phyloP scores from a whole-genome alignment of 2,113 vertebrate species.

The Coracopsis vasa region DNA sequence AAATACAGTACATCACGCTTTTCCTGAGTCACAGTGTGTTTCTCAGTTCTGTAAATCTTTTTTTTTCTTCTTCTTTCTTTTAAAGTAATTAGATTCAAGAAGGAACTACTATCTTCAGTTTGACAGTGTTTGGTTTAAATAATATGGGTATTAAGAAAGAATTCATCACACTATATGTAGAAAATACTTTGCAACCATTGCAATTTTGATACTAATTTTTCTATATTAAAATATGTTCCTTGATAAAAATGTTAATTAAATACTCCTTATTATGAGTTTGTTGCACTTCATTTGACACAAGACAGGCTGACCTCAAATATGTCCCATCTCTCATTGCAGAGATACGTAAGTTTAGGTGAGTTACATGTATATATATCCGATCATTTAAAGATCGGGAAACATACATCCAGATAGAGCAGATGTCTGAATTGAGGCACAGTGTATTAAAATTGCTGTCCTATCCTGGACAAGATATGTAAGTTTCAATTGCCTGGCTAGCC shows the following conservation, averaged over 20 bases:
- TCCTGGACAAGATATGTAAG: conserved; percentile 1
- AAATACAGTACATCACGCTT: conserved; percentile 75
- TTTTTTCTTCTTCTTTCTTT: not conserved
- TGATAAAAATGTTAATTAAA: conserved; percentile 63
- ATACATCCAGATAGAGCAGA: conserved; percentile 41
- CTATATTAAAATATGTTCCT: conserved; percentile 72
- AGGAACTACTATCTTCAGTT: conserved; percentile 24
- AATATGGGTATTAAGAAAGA: conserved; percentile 53
- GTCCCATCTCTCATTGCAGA: not conserved
- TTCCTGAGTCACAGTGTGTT: conserved; percentile 66
- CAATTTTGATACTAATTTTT: conserved; percentile 46
- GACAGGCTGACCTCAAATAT: conserved; percentile 22
- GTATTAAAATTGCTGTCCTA: conserved; percentile 3
- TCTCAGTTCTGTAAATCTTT: conserved; percentile 46
- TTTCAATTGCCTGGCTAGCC: not conserved
- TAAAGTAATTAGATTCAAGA: conserved; percentile 35
- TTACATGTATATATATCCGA: not conserved
- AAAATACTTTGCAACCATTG: conserved; percentile 64
- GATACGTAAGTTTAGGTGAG: not conserved
- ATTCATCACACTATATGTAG: conserved; percentile 36
- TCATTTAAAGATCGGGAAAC: conserved; percentile 38
- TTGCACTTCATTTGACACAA: conserved; percentile 44
- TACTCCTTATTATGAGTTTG: conserved; percentile 20
- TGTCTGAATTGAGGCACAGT: conserved; percentile 57
- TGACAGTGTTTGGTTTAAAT: conserved; percentile 57